A percentile compares a stretch with the other conserved stretches of the same genome.
Conservation (phyloP, 2,888 invertebrate species). For the Amphimallon solstitiale region DNA sequence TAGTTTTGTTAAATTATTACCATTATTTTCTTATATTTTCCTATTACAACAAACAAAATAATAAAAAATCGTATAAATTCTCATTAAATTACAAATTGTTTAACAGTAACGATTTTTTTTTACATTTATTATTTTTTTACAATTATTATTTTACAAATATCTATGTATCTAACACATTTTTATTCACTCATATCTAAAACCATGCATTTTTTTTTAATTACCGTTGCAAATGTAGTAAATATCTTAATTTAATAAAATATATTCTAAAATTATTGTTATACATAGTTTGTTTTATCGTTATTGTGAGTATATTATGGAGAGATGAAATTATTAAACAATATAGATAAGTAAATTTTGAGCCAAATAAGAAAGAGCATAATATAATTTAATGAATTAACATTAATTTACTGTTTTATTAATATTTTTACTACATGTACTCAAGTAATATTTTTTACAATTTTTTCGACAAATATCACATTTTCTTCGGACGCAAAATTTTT, state of each 20-base stretch:
- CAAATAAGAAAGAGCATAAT: too few relatives aligned
- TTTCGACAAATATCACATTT: slow-evolving; percentile 42
- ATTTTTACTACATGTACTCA: neutral
- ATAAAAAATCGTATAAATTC: too few relatives aligned
- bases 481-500: slow-evolving; percentile 49
- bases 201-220: slow-evolving; percentile 21
- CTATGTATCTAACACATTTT: slow-evolving; percentile 13
- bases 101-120: neutral
- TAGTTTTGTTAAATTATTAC: too few relatives aligned
- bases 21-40: too few relatives aligned
- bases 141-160: slow-evolving; percentile 10
- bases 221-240: too few relatives aligned
- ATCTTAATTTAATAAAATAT: too few relatives aligned
- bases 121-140: slow-evolving; percentile 8
- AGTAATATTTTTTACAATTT: slow-evolving; percentile 4
- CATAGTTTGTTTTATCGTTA: too few relatives aligned
- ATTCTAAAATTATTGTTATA: too few relatives aligned
- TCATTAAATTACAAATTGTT: neutral
- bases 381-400: too few relatives aligned
- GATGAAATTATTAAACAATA: neutral
- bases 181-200: slow-evolving; percentile 15
- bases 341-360: neutral
- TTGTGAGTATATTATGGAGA: too few relatives aligned
- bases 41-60: too few relatives aligned
- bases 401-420: neutral